phyloP scores from a whole-genome alignment of 2,113 vertebrate species.

The human region GRCh38 chr14:74088501-74089000 shows the following conservation, averaged over 20 bases:
- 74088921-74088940: neutral
- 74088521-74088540: neutral
- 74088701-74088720: neutral
- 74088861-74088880: constrained; percentile 1
- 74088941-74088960: neutral
- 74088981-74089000: constrained; percentile 26
- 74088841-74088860: neutral
- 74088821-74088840: neutral
- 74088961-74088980: neutral
- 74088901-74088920: neutral
- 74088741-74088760: neutral
- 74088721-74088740: neutral
- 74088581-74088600: neutral
- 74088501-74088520: too few relatives aligned
- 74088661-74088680: neutral
- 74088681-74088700: constrained; percentile 23
- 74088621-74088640: constrained; percentile 21
- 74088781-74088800: neutral
- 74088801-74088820: constrained; percentile 20
- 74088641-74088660: neutral
- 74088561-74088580: neutral
- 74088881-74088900: neutral
- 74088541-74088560: neutral
- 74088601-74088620: constrained; percentile 16
- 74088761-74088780: constrained; percentile 17